Base-by-base conservation (phyloP, 2,888 invertebrate genomes). In the Epirrita christyi region DNA sequence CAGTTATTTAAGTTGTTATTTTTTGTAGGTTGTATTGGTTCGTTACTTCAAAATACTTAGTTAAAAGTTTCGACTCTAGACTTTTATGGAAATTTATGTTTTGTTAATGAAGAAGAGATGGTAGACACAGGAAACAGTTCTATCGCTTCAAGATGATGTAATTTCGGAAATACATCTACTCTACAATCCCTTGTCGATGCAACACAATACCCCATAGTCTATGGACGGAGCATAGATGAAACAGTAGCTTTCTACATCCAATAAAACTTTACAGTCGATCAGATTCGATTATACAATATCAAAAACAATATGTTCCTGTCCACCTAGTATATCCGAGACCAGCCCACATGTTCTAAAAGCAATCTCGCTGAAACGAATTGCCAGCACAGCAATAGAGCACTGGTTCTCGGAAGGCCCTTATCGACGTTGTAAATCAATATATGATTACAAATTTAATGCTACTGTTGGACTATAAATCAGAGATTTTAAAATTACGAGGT, bases 361-460 rank as follows among this genome's bases (percentile, higher is more conserved):
- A 84, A 87, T 88, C 86, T 78, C 78, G 76, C 75, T 72, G 21
- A 21, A 32, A 32, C 32, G 77, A 73, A 73, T 73, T 67, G 72
- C 74, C 21, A 64, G 70, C 13, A 21, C 63, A 71, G 72, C 81
- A 79, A 81, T 85, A 85, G 86, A 81, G 73, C 74, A 66, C 72
- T 66, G 68, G 75, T 91, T 90, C 91, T 75, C 70, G 77, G 90
- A 89, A 90, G 83, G 78, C 82, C 85, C 87, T 88, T 91, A 91
- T 91, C 91, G 87, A 67, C 61, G 82, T 82, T 86, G 88, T 92
- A 92, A 92, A 92, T 92, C 91, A 91, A 91, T 91, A 91, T 90
- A 89, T 90, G 90, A 92, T 91, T 91, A 92, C 91, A 92, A 91
- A 91, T 92, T 91, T 92, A 91, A 91, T 91, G 91, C 91, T 91